phyloP scores from a whole-genome alignment of 2,888 invertebrate species.

The Polia nebulosa region DNA sequence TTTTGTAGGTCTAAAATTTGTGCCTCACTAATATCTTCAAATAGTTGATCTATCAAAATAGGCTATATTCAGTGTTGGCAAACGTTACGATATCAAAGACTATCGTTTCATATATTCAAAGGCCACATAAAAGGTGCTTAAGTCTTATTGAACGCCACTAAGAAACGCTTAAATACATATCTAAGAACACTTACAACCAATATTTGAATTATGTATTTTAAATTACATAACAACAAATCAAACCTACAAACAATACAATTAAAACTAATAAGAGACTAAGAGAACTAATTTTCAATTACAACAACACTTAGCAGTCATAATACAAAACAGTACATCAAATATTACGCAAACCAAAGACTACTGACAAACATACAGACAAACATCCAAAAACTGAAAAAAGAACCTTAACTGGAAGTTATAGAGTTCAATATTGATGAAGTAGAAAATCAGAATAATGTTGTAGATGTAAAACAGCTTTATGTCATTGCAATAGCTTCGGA shows the following conservation, averaged over 20 bases:
- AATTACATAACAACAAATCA: no score
- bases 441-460: constrained; percentile 68
- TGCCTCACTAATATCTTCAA: no score
- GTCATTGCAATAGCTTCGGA: constrained; percentile 85
- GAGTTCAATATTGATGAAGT: constrained; percentile 63
- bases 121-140: no score
- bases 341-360: constrained; percentile 80
- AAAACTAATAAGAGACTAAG: constrained; percentile 48
- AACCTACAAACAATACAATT: constrained; percentile 17
- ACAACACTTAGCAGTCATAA: constrained; percentile 68
- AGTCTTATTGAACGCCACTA: not conserved
- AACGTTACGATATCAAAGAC: no score
- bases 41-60: no score
- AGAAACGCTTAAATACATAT: not conserved
- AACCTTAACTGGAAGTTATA: constrained; percentile 66
- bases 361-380: constrained; percentile 64
- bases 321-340: constrained; percentile 75
- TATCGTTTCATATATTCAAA: no score
- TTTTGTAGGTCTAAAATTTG: no score
- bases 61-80: no score
- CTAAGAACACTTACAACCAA: not conserved
- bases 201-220: no score
- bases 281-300: constrained; percentile 69
- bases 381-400: constrained; percentile 61
- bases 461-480: constrained; percentile 81